Evolutionary conservation across 2,113 vertebrate species (phyloP).

Genomic region (Platichthys stellatus): DNA sequence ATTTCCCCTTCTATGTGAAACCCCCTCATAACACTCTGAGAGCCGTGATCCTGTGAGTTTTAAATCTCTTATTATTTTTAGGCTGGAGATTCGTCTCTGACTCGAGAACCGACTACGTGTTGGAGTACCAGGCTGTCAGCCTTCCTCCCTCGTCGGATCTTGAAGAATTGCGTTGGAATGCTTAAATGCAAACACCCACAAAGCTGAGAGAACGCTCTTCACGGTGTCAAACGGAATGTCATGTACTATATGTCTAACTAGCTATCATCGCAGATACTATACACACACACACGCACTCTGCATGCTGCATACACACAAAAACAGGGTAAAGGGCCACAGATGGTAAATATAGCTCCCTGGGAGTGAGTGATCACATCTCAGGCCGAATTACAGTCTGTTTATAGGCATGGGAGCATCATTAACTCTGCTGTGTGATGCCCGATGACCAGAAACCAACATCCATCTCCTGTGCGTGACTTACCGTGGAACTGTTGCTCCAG

Average conservation of each 20-base stretch:
- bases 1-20: too few relatives aligned
- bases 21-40: neutral
- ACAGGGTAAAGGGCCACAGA: constrained; percentile 53
- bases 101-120: neutral
- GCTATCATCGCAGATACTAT: neutral
- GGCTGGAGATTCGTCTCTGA: constrained; percentile 15
- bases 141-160: constrained; percentile 7
- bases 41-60: constrained; percentile 18
- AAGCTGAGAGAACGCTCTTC: constrained; percentile 17
- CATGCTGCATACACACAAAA: constrained; percentile 36
- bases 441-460: constrained; percentile 60
- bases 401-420: constrained; percentile 58
- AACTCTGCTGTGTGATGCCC: constrained; percentile 21
- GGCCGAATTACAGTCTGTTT: constrained; percentile 63
- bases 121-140: constrained; percentile 32
- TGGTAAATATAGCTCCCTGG: constrained; percentile 68
- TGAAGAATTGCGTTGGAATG: constrained; percentile 44
- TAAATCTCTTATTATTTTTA: neutral
- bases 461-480: constrained; percentile 35
- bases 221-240: constrained; percentile 38
- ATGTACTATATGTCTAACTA: constrained; percentile 16
- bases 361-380: constrained; percentile 64
- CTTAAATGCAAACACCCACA: constrained; percentile 21
- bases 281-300: constrained; percentile 35
- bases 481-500: constrained; percentile 24